Evolutionary conservation across 2,888 invertebrate species (phyloP), one percentile per base, ranked within the genome.

Genomic region (Thecophora atra): DNA sequence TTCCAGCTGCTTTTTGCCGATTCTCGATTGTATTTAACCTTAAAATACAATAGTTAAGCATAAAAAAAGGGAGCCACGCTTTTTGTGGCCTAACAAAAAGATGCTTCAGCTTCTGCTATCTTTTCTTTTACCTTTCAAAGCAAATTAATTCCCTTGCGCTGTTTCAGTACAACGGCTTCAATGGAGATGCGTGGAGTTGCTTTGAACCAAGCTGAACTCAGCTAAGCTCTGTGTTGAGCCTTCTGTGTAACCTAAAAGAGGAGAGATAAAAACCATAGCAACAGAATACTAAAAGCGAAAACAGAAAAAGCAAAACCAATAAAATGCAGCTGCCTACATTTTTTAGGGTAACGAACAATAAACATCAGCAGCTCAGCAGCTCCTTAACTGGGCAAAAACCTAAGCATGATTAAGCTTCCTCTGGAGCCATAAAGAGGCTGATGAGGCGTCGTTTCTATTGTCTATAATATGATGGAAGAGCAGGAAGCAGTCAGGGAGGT

Each of bases 371-470:
- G n/a, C n/a, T n/a, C n/a, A n/a, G 47, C 64, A 42, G 64, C 64
- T 64, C 64, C 37, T 47, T 64, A 64, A 64, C 44, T 64, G 44
- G 64, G 64, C 64, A 42, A 64, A 64, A 64, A 47, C 24, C 47
- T 64, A 64, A 64, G 64, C 64, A 64, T 64, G 64, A 64, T 64
- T 64, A 64, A 42, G 64, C 26, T 21, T 19, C 47, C 42, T 44
- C 21, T 24, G 54, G 54, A 21, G 54, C 21, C 54, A 24, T 24
- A 21, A 21, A 54, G 21, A 24, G 64, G 21, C 47, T 64, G n/a
- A 21, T 24, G 58, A 58, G 15, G 17, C 58, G 58, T 56, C 56
- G 6, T 47, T 47, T 15, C 47, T 4, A 47, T 47, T 47, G 47
- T 47, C 8, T 47, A n/a, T n/a, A 47, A n/a, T 47, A 17, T 15